A percentile compares a stretch with the other conserved stretches of the same genome.
Evolutionary conservation across 1,140 invertebrate species (phyloP).

Genomic region (Psix sp.): DNA sequence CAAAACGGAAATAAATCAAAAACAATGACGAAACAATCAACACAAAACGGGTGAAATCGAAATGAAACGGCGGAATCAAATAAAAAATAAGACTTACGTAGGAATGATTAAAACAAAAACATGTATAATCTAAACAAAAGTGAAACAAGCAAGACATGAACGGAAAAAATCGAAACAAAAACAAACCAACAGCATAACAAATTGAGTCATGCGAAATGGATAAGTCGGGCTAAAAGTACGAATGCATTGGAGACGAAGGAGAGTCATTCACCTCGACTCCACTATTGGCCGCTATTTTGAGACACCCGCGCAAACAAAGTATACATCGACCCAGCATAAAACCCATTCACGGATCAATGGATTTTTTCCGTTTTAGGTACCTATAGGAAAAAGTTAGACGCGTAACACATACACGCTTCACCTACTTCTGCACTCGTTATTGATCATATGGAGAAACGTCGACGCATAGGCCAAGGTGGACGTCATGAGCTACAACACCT

Average conservation of each 20-base stretch:
- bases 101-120: too few relatives aligned
- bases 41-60: too few relatives aligned
- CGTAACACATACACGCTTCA: conserved; percentile 50
- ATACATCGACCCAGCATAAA: conserved; percentile 15
- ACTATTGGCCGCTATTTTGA: conserved; percentile 20
- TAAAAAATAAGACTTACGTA: too few relatives aligned
- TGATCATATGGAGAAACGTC: conserved; percentile 57
- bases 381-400: conserved; percentile 37
- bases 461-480: conserved; percentile 57
- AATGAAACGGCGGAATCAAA: too few relatives aligned
- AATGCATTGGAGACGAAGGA: conserved; percentile 13
- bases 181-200: background rate
- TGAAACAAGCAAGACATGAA: too few relatives aligned
- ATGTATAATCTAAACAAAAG: too few relatives aligned
- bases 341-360: conserved; percentile 25
- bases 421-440: conserved; percentile 56
- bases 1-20: too few relatives aligned
- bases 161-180: too few relatives aligned
- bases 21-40: too few relatives aligned
- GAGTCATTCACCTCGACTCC: conserved; percentile 21
- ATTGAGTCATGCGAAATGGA: conserved; percentile 2
- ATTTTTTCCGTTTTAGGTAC: conserved; percentile 21
- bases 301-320: background rate
- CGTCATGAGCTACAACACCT: conserved; percentile 28
- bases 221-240: conserved; percentile 4